Evolutionary conservation across 2,888 invertebrate genomes (phyloP).

Genomic region (Sarcophaga subvicina): DNA sequence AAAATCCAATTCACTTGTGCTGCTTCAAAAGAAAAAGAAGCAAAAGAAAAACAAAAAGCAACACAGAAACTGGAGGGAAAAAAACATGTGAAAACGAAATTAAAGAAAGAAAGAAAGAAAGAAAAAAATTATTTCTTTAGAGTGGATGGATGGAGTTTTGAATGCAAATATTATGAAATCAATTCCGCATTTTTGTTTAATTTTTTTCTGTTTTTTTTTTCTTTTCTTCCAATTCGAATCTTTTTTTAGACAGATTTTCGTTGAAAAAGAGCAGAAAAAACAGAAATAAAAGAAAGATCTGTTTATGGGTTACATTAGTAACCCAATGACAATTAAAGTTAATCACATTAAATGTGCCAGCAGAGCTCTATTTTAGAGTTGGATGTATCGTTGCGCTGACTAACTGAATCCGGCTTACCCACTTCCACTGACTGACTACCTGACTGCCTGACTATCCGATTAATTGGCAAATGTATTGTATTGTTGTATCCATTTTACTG

Average conservation of each 20-base stretch:
- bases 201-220: constrained; percentile 30
- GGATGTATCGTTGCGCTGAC: neutral
- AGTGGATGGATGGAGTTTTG: constrained; percentile 48
- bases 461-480: neutral
- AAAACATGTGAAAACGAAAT: constrained; percentile 21
- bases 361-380: constrained; percentile 1
- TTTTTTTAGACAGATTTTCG: constrained; percentile 7
- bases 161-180: constrained; percentile 70
- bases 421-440: neutral
- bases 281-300: constrained; percentile 24
- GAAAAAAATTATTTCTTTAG: constrained; percentile 40
- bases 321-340: constrained; percentile 69
- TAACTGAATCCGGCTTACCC: neutral
- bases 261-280: no score
- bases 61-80: constrained; percentile 26
- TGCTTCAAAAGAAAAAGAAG: constrained; percentile 25
- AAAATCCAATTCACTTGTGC: constrained; percentile 16
- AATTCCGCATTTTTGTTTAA: constrained; percentile 68
- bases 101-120: neutral
- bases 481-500: neutral
- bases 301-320: constrained; percentile 68
- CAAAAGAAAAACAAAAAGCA: constrained; percentile 34
- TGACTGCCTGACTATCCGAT: no score
- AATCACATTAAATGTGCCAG: constrained; percentile 53
- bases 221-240: neutral